phyloP scores from a whole-genome alignment of 2,888 invertebrate species.

The Melikaiella ostensackeni region DNA sequence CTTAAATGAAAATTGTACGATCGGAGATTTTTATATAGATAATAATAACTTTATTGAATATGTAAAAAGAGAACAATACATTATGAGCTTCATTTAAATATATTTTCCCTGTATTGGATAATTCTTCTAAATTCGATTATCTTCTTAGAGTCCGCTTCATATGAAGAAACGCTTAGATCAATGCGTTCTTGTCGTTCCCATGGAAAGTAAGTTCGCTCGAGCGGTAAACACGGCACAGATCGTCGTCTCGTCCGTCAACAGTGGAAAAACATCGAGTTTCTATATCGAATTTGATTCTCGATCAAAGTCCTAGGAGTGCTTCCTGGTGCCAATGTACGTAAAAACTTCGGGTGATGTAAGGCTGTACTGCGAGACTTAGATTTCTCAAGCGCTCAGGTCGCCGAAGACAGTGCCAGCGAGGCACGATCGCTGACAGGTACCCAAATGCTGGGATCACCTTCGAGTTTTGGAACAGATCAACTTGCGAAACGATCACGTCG shows the following conservation, averaged over 20 bases:
- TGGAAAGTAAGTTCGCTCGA: slow-evolving; percentile 23
- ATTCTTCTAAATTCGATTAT: too few relatives aligned
- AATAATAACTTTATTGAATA: too few relatives aligned
- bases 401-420: slow-evolving; percentile 48
- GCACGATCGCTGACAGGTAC: slow-evolving; percentile 28
- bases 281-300: slow-evolving; percentile 45
- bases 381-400: slow-evolving; percentile 58
- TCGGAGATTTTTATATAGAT: too few relatives aligned
- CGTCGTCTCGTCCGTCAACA: slow-evolving; percentile 52
- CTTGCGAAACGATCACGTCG: slow-evolving; percentile 49
- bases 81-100: too few relatives aligned
- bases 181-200: neutral
- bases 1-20: too few relatives aligned
- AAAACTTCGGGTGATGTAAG: slow-evolving; percentile 57
- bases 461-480: neutral
- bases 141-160: neutral
- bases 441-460: neutral
- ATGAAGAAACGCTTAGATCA: neutral
- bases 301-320: slow-evolving; percentile 49
- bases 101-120: neutral
- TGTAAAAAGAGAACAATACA: too few relatives aligned
- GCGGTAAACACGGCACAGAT: slow-evolving; percentile 19
- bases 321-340: slow-evolving; percentile 67
- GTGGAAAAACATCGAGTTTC: slow-evolving; percentile 67
- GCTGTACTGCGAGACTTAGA: slow-evolving; percentile 43